Base-by-base conservation (phyloP, 2,113 vertebrate species). In the Daphoenositta chrysoptera region DNA sequence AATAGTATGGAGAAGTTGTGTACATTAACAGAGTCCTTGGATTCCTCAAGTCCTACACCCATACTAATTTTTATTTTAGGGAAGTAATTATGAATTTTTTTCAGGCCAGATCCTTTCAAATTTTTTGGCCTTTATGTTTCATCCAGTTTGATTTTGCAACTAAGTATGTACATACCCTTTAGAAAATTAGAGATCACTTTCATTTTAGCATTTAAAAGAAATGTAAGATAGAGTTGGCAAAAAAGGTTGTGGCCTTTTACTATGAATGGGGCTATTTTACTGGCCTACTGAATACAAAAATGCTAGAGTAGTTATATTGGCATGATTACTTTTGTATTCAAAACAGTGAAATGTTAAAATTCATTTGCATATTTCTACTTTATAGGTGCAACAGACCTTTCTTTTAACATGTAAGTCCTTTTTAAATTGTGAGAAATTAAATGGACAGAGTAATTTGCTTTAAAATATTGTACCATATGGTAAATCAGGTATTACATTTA, bases 91-190 rank as follows among this genome's bases (percentile, higher is more conserved):
- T 30, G 15, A 56, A 35, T 3, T 13, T 7, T 60, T 53, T 68
- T 50, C 7, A n/a, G 3, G 3, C 6, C 17, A 80, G 27, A 33
- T 6, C 6, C 15, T 54, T 20, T 54, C 16, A 60, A 31, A 19
- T 88, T 70, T 76, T 84, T 50, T 79, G 10, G 33, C 33, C 21
- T 64, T 80, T 75, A 20, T 23, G 17, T 58, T 79, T 58, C 13
- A 35, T 33, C 5, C 11, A 44, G 54, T 70, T 88, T 80, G 12
- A 6, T 5, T 76, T 84, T 75, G 6, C 27, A 48, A 15, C 11
- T 48, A 15, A 10, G n/a, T 39, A 54, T n/a, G 24, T 21, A 70
- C 4, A 54, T 1, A 31, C 1, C 0, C 6, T 22, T 33, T 44
- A 70, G 39, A 35, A 76, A 70, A 35, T 35, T 23, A 42, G 27